Conservation (phyloP, 2,888 invertebrate genomes). For the Magallana nippona region DNA sequence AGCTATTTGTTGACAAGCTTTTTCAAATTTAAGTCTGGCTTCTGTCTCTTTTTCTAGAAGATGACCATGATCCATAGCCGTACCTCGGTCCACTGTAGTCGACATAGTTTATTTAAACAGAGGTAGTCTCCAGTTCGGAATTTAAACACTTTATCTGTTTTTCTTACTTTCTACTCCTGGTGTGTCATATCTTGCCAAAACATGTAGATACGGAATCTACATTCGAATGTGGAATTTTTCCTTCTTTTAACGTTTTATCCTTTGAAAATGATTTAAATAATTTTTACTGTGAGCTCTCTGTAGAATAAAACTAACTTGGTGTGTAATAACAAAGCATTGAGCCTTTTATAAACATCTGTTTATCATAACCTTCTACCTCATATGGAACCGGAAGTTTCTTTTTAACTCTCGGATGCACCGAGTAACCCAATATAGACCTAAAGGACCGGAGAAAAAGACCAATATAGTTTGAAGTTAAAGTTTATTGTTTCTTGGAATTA, state of each 20-base stretch:
- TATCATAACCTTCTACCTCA: not conserved
- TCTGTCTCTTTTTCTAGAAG: slow-evolving; percentile 63
- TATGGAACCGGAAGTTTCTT: not conserved
- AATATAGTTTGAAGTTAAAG: too few relatives aligned
- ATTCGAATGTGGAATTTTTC: not conserved
- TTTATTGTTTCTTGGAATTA: too few relatives aligned
- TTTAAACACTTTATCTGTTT: not conserved
- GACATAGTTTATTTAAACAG: slow-evolving; percentile 38
- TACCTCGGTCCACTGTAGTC: slow-evolving; percentile 48
- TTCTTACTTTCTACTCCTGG: not conserved
- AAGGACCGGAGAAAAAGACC: too few relatives aligned
- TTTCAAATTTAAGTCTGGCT: slow-evolving; percentile 71
- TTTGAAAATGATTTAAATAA: not conserved
- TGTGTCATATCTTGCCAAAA: slow-evolving; percentile 6
- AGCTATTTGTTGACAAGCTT: slow-evolving; percentile 75
- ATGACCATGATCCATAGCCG: slow-evolving; percentile 59
- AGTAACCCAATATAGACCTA: not conserved
- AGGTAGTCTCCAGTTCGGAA: not conserved
- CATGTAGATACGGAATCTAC: not conserved
- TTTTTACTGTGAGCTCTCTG: not conserved
- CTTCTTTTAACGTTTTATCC: not conserved
- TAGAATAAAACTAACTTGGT: not conserved
- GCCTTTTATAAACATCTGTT: slow-evolving; percentile 10
- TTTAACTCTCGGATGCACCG: not conserved
- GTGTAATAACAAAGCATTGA: not conserved